Conservation (phyloP, 2,888 invertebrate genomes). For the Lissocephala sabroskyi region DNA sequence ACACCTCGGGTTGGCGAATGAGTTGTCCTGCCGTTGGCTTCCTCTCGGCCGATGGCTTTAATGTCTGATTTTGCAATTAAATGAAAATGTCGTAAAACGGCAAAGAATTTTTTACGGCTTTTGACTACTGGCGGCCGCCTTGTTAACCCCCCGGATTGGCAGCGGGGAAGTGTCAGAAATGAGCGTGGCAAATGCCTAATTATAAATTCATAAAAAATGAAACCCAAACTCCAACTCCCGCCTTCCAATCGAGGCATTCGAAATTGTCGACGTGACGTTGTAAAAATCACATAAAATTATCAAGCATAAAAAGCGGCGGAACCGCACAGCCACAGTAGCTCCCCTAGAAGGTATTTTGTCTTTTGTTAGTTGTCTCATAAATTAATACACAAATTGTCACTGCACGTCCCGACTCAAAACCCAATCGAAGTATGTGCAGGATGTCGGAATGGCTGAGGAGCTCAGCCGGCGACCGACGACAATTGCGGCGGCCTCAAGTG, state of each 20-base stretch:
- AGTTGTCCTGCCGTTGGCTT: not conserved
- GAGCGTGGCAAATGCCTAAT: conserved; percentile 46
- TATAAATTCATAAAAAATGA: conserved; percentile 51
- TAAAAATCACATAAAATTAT: conserved; percentile 33
- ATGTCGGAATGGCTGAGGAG: conserved; percentile 33
- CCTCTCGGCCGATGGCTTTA: conserved; percentile 22
- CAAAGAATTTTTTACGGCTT: conserved; percentile 31
- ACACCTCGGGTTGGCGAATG: conserved; percentile 26
- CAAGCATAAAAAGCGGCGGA: too few species aligned
- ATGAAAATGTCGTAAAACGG: conserved; percentile 55
- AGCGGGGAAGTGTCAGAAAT: conserved; percentile 49
- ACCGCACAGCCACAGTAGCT: too few species aligned
- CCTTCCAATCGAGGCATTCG: conserved; percentile 3
- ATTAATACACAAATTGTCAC: conserved; percentile 41
- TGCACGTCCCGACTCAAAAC: conserved; percentile 26
- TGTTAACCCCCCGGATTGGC: conserved; percentile 25
- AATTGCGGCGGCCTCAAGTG: conserved; percentile 33
- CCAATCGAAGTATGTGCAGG: conserved; percentile 19
- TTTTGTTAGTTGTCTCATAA: conserved; percentile 35
- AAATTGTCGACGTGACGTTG: conserved; percentile 38
- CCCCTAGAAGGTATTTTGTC: too few species aligned
- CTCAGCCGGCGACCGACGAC: too few species aligned
- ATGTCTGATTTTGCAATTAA: conserved; percentile 48
- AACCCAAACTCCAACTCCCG: conserved; percentile 6
- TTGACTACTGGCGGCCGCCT: not conserved